Base-by-base conservation (phyloP, 1,140 invertebrate species). In the Homarus americanus region DNA sequence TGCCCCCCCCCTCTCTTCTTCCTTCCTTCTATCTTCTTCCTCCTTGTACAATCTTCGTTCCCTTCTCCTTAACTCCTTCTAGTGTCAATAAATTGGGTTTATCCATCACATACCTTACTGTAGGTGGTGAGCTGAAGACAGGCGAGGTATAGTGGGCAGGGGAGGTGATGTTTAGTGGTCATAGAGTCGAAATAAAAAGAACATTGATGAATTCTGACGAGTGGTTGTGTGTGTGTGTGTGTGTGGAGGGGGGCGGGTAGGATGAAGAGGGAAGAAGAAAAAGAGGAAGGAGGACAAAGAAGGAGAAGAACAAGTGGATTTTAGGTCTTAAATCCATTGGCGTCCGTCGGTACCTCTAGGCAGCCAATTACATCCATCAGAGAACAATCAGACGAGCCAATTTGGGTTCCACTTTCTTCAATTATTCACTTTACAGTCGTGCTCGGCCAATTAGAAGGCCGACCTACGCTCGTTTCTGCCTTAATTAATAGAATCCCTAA, bases 401-500 rank as follows among this genome's bases (percentile, higher is more conserved):
- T 83, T 89, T 89, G 4, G 83, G 87, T 76, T n/a, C 87, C 87
- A 89, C 58, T 82, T 89, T 89, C 79, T 73, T 82, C 87, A 89
- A 89, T 89, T 89, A 89, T 82, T 89, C 87, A 89, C 87, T 89
- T 89, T 82, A 83, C 78, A 75, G 79, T 83, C 87, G 80, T 89
- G 80, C 80, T 82, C 79, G 69, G 20, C 66, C 78, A 89, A 89
- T 89, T 82, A 89, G 79, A 82, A 80, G 79, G 78, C 66, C 34
- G 80, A n/a, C 49, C 44, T 53, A 28, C 41, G 69, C 76, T 82
- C 69, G 85, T 78, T 87, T 44, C 44, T 53, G 49, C n/a, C 53
- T 49, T 76, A 44, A 89, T 89, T 82, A 89, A 89, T 89, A 82
- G 79, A 89, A 73, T 76, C 28, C 49, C 38, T 89, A 82, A 89